Percentiles rank a stretch among this genome's conserved stretches.
Evolutionary conservation across 2,113 vertebrate species (phyloP).

Genomic region (Thalassoma bifasciatum): DNA sequence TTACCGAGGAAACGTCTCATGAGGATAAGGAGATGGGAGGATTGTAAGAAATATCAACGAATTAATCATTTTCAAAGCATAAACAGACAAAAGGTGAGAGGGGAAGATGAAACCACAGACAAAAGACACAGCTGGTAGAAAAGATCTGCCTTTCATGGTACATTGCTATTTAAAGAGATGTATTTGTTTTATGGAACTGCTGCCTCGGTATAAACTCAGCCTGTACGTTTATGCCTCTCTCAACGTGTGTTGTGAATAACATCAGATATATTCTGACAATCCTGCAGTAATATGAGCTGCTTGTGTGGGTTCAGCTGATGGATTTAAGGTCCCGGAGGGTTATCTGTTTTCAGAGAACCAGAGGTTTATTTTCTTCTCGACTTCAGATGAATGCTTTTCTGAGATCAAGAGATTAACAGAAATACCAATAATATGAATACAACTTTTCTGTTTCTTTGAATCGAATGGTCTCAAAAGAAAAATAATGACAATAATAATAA

Average conservation of each 20-base stretch:
- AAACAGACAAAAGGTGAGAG: not conserved
- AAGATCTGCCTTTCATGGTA: not conserved
- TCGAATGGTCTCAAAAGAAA: no score
- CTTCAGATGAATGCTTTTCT: constrained; percentile 5
- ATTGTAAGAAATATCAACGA: constrained; percentile 2
- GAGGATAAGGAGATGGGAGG: not conserved
- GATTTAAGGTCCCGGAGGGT: constrained; percentile 19
- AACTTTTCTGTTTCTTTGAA: not conserved
- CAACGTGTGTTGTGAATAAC: not conserved
- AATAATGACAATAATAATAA: no score
- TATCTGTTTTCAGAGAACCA: constrained; percentile 5
- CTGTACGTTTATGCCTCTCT: constrained; percentile 18
- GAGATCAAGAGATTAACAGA: constrained; percentile 25
- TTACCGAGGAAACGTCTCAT: not conserved
- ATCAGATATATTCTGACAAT: not conserved
- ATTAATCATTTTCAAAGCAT: constrained; percentile 20
- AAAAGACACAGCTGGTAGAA: not conserved
- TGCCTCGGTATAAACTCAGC: constrained; percentile 15
- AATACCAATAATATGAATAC: not conserved
- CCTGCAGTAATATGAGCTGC: not conserved
- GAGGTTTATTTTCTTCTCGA: constrained; percentile 5
- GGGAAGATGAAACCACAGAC: constrained; percentile 9
- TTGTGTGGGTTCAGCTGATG: constrained; percentile 10
- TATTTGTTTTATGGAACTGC: constrained; percentile 7
- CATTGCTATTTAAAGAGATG: not conserved